Evolutionary conservation across 2,888 invertebrate species (phyloP).

Genomic region (Drosophila rellima): DNA sequence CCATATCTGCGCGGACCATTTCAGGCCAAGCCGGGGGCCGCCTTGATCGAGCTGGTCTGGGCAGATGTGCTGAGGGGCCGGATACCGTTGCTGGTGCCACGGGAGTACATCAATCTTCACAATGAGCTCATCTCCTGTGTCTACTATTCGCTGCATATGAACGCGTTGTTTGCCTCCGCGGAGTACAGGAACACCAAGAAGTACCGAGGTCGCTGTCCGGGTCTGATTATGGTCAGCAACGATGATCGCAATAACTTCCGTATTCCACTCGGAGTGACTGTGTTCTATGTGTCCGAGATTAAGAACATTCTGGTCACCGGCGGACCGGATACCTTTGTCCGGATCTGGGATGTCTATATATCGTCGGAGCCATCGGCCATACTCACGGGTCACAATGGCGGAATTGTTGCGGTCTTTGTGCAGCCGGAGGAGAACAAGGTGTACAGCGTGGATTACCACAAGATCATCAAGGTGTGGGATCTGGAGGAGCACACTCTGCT

Average conservation of each 20-base stretch:
- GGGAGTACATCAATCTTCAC: conserved; percentile 88
- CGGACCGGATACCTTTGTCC: conserved; percentile 91
- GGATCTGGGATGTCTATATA: conserved; percentile 94
- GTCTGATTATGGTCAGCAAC: conserved; percentile 73
- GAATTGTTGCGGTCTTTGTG: conserved; percentile 89
- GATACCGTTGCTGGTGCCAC: conserved; percentile 86
- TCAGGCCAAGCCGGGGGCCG: conserved; percentile 89
- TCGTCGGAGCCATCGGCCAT: conserved; percentile 88
- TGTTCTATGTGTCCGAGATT: conserved; percentile 88
- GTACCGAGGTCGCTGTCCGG: conserved; percentile 82
- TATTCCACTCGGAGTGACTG: conserved; percentile 87
- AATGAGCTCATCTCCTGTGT: conserved; percentile 90
- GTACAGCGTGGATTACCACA: conserved; percentile 91
- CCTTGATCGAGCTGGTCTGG: conserved; percentile 88
- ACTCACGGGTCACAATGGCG: conserved; percentile 90
- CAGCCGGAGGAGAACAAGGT: conserved; percentile 89
- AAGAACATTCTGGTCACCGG: conserved; percentile 89
- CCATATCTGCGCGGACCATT: conserved; percentile 90
- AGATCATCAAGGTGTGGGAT: conserved; percentile 92
- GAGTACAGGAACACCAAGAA: conserved; percentile 86
- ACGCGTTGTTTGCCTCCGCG: conserved; percentile 90
- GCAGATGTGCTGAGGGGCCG: conserved; percentile 87
- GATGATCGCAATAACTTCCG: conserved; percentile 79
- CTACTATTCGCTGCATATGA: conserved; percentile 89
- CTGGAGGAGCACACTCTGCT: conserved; percentile 89